phyloP scores from a whole-genome alignment of 2,113 vertebrate genomes.

The Pimephales promelas region DNA sequence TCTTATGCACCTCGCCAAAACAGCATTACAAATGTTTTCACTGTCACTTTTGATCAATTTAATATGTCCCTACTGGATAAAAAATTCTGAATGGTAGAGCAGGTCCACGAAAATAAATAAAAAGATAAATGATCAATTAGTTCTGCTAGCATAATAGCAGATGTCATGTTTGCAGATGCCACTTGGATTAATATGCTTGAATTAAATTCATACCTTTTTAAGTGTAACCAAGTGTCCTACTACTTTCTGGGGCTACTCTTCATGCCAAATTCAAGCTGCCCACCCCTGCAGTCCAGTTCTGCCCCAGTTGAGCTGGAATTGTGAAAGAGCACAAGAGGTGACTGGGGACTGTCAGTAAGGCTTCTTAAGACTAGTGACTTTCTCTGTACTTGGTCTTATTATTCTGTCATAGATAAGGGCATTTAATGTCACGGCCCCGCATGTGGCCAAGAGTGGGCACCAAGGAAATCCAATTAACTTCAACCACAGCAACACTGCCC shows the following conservation, averaged over 20 bases:
- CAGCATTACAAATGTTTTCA: neutral
- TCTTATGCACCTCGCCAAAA: neutral
- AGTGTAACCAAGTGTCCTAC: neutral
- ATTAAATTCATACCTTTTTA: neutral
- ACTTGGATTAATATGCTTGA: neutral
- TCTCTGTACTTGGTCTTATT: constrained; percentile 69
- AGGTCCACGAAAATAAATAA: neutral
- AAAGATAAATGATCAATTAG: neutral
- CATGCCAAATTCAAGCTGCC: neutral
- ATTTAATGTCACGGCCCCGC: constrained; percentile 75
- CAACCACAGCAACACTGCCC: constrained; percentile 53
- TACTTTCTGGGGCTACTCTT: neutral
- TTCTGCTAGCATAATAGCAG: neutral
- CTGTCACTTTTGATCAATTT: too few species aligned
- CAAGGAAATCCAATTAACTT: constrained; percentile 75
- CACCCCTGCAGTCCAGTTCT: neutral
- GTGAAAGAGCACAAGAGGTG: constrained; percentile 43
- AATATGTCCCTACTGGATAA: too few species aligned
- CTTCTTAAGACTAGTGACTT: constrained; percentile 74
- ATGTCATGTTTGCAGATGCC: neutral
- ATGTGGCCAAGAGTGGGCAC: constrained; percentile 72
- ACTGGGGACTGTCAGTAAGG: constrained; percentile 61
- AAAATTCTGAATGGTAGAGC: neutral
- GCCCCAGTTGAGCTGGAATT: neutral
- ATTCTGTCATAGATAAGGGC: constrained; percentile 71